Evolutionary conservation across 2,113 vertebrate species (phyloP), one percentile per base, ranked within the genome.

Genomic region (Pomatorhinus ruficollis): DNA sequence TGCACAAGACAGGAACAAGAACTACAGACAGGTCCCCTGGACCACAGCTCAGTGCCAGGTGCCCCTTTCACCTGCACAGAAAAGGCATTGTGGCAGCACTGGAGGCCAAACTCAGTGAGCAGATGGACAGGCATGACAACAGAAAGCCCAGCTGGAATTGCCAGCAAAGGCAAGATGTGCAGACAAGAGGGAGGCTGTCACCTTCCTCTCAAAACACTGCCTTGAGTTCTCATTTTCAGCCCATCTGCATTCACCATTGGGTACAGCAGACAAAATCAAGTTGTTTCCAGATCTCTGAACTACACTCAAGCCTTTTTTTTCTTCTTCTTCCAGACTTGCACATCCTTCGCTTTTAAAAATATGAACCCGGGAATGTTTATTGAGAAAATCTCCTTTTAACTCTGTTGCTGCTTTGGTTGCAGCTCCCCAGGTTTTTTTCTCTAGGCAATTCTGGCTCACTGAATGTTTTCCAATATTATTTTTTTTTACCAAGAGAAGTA

Each of bases 71-170:
- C 17, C 53, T 71, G 44, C 57, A 64, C 39, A 76, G 28, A 54
- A 76, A 23, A 76, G 42, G 28, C 45, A 9, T 52, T 53, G 25
- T 5, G 61, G 70, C 57, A 79, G 53, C 39, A 68, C 25, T 22
- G 23, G 16, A 24, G 57, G 47, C 31, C 53, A 40, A 47, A 49
- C 19, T 49, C 42, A 15, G 57, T 0, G 1, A 77, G 60, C 69
- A 81, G 74, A 69, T 0, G 0, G 28, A 49, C 49, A 56, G 1
- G 0, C 9, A 8, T 0, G 2, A 19, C 20, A 68, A 33, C 2
- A 4, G 23, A 31, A 77, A 77, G 45, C n/a, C 64, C 64, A 47
- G 18, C 40, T 60, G 54, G 57, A 54, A 68, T 24, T 44, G 45
- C 27, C 42, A 39, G 47, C 33, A 52, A 65, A 57, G 24, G 33